These are phyloP conservation scores for Drosophila putrida DNA, from an alignment of 2,888 invertebrate genomes.

Conservation along the genomic window DNA sequence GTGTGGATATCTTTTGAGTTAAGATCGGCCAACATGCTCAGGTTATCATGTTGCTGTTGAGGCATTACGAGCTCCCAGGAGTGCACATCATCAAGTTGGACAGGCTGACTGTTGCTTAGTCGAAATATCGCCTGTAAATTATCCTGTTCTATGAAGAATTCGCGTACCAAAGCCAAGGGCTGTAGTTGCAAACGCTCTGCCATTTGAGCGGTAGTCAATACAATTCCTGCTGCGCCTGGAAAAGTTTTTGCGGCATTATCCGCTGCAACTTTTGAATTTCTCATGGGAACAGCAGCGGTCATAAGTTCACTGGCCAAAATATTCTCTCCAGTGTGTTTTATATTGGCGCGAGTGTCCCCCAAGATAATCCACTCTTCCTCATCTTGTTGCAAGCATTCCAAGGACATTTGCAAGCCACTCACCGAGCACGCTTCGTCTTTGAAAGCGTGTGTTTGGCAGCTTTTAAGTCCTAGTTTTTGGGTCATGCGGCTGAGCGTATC, in stretches of 20 bases:
- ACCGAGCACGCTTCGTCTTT: slow-evolving; percentile 82
- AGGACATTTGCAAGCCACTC: slow-evolving; percentile 45
- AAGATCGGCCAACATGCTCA: slow-evolving; percentile 91
- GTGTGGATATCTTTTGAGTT: slow-evolving; percentile 92
- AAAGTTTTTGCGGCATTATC: not conserved
- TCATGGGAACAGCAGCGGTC: not conserved
- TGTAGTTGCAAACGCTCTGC: slow-evolving; percentile 85
- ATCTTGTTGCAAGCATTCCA: slow-evolving; percentile 44
- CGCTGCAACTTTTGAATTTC: not conserved
- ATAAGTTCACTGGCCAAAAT: slow-evolving; percentile 86
- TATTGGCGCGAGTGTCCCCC: slow-evolving; percentile 53
- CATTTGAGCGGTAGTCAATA: slow-evolving; percentile 92
- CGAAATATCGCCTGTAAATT: slow-evolving; percentile 34
- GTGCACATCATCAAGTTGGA: slow-evolving; percentile 93
- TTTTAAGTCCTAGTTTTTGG: slow-evolving; percentile 94
- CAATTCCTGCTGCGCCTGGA: slow-evolving; percentile 94
- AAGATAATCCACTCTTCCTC: slow-evolving; percentile 52
- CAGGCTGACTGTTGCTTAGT: slow-evolving; percentile 86
- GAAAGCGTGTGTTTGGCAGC: slow-evolving; percentile 95
- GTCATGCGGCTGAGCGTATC: slow-evolving; percentile 87
- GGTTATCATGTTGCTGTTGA: slow-evolving; percentile 92
- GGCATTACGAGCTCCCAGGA: slow-evolving; percentile 89
- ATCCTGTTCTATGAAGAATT: slow-evolving; percentile 51
- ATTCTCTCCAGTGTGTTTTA: slow-evolving; percentile 95
- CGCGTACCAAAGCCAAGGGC: slow-evolving; percentile 60